Conservation (phyloP, 2,888 invertebrate genomes). For the Macrophya alboannulata region DNA sequence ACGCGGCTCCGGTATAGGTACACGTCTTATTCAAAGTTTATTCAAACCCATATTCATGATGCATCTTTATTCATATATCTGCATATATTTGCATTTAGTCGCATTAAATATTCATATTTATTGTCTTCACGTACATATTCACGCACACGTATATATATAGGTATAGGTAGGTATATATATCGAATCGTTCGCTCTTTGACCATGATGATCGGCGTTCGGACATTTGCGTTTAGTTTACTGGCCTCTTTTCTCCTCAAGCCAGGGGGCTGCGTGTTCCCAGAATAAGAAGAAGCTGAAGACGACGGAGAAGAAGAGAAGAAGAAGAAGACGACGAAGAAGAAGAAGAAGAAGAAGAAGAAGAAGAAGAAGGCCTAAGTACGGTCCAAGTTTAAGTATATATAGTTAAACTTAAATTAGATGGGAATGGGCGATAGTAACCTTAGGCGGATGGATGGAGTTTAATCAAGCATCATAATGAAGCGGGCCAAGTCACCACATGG, state of each 20-base stretch:
- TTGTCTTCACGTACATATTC: not conserved
- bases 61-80: not conserved
- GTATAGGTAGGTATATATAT: too few relatives aligned
- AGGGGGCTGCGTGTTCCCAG: conserved; percentile 26
- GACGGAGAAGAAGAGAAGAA: conserved; percentile 46
- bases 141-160: not conserved
- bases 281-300: conserved; percentile 49
- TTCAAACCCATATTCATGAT: not conserved
- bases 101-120: not conserved
- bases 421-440: conserved; percentile 55
- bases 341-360: conserved; percentile 45
- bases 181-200: not conserved
- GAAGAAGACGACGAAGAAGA: conserved; percentile 31
- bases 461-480: conserved; percentile 58
- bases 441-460: conserved; percentile 56
- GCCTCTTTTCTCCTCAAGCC: not conserved
- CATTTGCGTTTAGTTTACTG: not conserved
- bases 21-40: not conserved
- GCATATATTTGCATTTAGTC: not conserved
- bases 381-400: conserved; percentile 54
- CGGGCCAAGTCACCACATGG: conserved; percentile 54
- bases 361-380: conserved; percentile 49
- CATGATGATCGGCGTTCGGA: not conserved
- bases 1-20: not conserved
- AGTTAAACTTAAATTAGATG: conserved; percentile 56